Base-by-base conservation (phyloP, 1,140 invertebrate genomes). In the Musca vetustissima region DNA sequence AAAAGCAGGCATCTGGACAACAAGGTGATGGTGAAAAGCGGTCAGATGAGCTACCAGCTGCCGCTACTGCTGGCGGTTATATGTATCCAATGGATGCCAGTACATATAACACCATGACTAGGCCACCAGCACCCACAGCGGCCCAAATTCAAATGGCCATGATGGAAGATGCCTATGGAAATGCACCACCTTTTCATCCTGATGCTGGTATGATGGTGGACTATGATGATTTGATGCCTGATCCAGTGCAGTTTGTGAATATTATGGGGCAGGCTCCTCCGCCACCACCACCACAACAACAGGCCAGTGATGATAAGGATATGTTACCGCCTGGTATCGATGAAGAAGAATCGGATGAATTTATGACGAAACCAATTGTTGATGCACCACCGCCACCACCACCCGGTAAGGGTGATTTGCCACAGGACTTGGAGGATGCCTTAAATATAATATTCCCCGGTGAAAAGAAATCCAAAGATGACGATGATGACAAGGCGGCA, bases 371-470 rank as follows among this genome's bases (percentile, higher is more conserved):
- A n/a, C 71, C 80, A 14, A 70, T 70, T 8, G 53, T 66, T 0
- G 71, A 67, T 14, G 68, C 65, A 25, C 71, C 70, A 61, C 52
- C 71, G 11, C 66, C 36, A 43, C 70, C 70, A 61, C 49, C 71
- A 14, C 66, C 36, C 22, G 55, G 70, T 14, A 76, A 74, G 59
- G 75, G 80, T 47, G 83, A 83, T 6, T 71, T 89, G 9, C 88
- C 88, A 1, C 85, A 88, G 69, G 90, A 91, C 81, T 83, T 91
- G 55, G 89, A 90, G 72, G 89, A 89, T 53, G 89, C 90, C 0
- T 80, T 91, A 4, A 87, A 91, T 73, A 90, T 91, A 8, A 90
- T 91, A 67, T 91, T 91, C 70, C 89, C 89, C 0, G 73, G 72
- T 14, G 70, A 72, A 53, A 73, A 77, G 64, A 78, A 79, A 28